A percentile compares a stretch with the other conserved stretches of the same genome.
Evolutionary conservation across 2,113 vertebrate genomes (phyloP).

Genomic region (Phrynosoma blainvillii): DNA sequence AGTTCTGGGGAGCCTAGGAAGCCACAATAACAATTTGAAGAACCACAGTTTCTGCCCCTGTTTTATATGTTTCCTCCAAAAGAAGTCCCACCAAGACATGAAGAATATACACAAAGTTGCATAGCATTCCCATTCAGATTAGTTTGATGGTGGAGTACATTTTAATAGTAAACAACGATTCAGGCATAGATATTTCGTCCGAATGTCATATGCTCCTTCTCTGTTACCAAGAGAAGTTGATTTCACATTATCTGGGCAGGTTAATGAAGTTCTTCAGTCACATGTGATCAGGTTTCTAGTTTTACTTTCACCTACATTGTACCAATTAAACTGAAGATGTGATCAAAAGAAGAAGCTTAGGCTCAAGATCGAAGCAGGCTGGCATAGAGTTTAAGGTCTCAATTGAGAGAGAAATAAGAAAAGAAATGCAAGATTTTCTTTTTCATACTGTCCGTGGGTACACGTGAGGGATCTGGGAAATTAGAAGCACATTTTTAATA

Average conservation of each 20-base stretch:
- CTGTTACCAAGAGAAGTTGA: neutral
- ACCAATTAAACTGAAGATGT: neutral
- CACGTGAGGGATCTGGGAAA: conserved; percentile 35
- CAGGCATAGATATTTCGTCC: neutral
- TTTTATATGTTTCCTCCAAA: too few relatives aligned
- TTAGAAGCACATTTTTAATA: conserved; percentile 54
- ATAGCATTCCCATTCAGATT: neutral
- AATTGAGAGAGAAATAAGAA: conserved; percentile 20
- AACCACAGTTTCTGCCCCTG: too few relatives aligned
- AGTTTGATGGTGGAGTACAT: neutral
- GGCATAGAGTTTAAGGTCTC: conserved; percentile 24
- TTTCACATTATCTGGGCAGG: neutral
- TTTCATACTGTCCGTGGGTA: conserved; percentile 36
- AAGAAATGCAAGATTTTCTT: neutral
- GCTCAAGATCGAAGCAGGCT: neutral
- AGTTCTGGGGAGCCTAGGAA: too few relatives aligned
- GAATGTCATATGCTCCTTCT: neutral
- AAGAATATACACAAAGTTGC: neutral
- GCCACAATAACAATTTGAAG: too few relatives aligned
- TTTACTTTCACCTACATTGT: neutral
- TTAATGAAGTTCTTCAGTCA: too few relatives aligned
- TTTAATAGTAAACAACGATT: neutral
- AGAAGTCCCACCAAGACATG: too few relatives aligned
- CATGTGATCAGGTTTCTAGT: neutral
- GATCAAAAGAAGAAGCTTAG: conserved; percentile 46